These are phyloP conservation scores for Lepidurus couesii DNA, from an alignment of 1,140 invertebrate genomes.

Conservation along the genomic window DNA sequence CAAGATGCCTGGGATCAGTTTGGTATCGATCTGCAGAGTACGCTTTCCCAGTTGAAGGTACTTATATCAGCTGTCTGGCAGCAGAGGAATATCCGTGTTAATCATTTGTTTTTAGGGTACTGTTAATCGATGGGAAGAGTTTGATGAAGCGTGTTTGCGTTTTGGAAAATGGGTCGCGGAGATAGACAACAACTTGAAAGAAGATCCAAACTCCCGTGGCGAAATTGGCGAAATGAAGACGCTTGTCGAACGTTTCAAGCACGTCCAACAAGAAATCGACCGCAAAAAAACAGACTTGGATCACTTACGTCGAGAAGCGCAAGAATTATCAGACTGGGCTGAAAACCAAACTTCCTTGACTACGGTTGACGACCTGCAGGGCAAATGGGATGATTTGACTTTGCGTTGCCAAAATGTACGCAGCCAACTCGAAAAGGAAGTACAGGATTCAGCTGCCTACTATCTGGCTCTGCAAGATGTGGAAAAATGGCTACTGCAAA, in stretches of 20 bases:
- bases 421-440: slow-evolving; percentile 64
- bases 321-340: slow-evolving; percentile 62
- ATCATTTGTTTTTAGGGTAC: slow-evolving; percentile 45
- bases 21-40: slow-evolving; percentile 70
- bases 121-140: slow-evolving; percentile 73
- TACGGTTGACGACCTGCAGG: slow-evolving; percentile 54
- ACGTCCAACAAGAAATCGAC: slow-evolving; percentile 66
- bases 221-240: slow-evolving; percentile 88
- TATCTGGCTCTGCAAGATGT: slow-evolving; percentile 84
- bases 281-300: slow-evolving; percentile 66
- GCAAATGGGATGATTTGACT: slow-evolving; percentile 58
- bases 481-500: slow-evolving; percentile 91
- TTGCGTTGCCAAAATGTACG: slow-evolving; percentile 52
- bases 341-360: slow-evolving; percentile 47
- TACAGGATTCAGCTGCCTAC: slow-evolving; percentile 78
- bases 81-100: slow-evolving; percentile 26
- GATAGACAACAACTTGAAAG: slow-evolving; percentile 46
- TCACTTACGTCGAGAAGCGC: slow-evolving; percentile 62
- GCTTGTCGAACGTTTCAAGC: slow-evolving; percentile 68
- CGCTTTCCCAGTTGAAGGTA: slow-evolving; percentile 64
- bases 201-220: slow-evolving; percentile 62
- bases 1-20: slow-evolving; percentile 75
- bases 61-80: slow-evolving; percentile 9
- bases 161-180: slow-evolving; percentile 65
- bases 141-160: slow-evolving; percentile 60